phyloP scores from a whole-genome alignment of 2,797 vertebrate species.

The Lacerta agilis region DNA sequence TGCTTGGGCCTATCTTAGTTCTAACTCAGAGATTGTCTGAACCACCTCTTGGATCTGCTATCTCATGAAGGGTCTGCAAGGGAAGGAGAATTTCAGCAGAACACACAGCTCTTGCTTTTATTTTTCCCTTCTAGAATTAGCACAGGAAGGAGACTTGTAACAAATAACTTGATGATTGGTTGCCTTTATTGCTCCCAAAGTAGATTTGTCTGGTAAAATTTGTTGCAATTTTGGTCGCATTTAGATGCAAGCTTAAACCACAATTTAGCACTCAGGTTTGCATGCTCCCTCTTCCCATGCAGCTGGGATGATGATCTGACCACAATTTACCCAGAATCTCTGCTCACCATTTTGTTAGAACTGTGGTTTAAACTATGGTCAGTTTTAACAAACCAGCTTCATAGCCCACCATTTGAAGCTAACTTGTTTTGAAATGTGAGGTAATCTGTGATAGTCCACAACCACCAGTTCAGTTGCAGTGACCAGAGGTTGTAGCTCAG shows the following conservation, averaged over 20 bases:
- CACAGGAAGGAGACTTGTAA: not conserved
- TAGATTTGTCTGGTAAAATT: not conserved
- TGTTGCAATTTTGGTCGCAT: not conserved
- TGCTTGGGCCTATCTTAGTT: not conserved
- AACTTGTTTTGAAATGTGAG: not conserved
- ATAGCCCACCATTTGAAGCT: not conserved
- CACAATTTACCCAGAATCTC: not conserved
- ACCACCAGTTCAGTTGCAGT: not conserved
- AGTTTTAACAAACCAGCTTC: not conserved
- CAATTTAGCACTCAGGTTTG: not conserved
- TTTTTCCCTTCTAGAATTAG: conserved; percentile 3
- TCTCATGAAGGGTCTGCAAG: no score
- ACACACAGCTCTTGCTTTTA: not conserved
- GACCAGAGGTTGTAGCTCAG: no score
- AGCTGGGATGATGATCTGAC: not conserved
- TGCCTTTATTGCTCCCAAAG: not conserved
- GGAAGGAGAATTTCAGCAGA: not conserved
- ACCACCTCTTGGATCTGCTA: not conserved
- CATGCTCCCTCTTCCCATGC: not conserved
- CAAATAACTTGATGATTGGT: not conserved
- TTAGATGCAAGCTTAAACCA: not conserved
- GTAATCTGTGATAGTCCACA: not conserved
- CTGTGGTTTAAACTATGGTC: not conserved
- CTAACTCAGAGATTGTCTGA: not conserved
- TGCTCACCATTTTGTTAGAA: not conserved